These are phyloP conservation scores for Bufo bufo DNA, from an alignment of 2,113 vertebrate genomes.

Conservation along the genomic window DNA sequence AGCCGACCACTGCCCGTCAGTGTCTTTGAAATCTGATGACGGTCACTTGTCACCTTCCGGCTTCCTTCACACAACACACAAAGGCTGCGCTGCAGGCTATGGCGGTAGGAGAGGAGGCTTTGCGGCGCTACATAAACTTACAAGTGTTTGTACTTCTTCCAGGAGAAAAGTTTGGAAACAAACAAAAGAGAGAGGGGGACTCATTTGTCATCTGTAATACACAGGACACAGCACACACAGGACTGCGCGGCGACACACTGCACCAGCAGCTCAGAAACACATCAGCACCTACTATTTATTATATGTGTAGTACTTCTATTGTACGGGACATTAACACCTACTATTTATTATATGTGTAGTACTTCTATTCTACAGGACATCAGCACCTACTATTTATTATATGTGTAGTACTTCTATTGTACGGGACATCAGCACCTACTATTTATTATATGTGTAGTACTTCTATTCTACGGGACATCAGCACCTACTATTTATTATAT, in stretches of 20 bases:
- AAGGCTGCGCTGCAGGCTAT: constrained; percentile 25
- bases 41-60: constrained; percentile 5
- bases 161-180: background rate
- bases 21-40: constrained; percentile 23
- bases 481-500: too few relatives aligned
- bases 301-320: too few relatives aligned
- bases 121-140: background rate
- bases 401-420: too few relatives aligned
- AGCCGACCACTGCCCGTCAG: background rate
- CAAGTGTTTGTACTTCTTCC: background rate
- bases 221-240: background rate
- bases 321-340: too few relatives aligned
- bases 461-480: too few relatives aligned
- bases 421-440: too few relatives aligned
- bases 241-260: background rate
- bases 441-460: too few relatives aligned
- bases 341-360: too few relatives aligned
- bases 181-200: constrained; percentile 1
- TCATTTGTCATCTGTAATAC: background rate
- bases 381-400: too few relatives aligned
- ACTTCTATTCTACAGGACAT: too few relatives aligned
- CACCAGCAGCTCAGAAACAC: background rate
- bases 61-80: constrained; percentile 23
- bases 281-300: background rate
- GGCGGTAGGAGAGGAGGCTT: background rate